Percentiles rank a stretch among this genome's conserved stretches.
Conservation (phyloP, 2,113 vertebrate species). For the Alethe diademata region DNA sequence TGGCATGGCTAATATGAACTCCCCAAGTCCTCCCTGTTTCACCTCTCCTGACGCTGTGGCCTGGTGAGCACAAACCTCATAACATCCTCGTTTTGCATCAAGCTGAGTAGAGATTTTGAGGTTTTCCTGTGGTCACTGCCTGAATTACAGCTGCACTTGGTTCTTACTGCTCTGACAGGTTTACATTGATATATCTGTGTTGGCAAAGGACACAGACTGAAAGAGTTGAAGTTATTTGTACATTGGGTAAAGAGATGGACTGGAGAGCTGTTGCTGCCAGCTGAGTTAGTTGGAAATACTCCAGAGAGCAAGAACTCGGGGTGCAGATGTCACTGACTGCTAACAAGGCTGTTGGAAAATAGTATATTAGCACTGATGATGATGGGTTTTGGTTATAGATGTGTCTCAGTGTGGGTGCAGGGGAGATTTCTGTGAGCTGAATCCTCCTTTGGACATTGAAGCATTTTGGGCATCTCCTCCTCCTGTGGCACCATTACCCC, state of each 20-base stretch:
- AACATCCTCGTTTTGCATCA: not conserved
- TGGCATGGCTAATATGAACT: not conserved
- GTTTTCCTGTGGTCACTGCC: constrained; percentile 56
- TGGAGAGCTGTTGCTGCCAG: not conserved
- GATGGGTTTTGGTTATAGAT: not conserved
- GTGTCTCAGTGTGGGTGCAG: not conserved
- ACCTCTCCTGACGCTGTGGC: not conserved
- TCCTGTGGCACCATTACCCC: rapidly evolving
- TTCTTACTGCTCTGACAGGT: not conserved
- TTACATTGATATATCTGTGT: not conserved
- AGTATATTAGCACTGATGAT: not conserved
- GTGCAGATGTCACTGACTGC: not conserved
- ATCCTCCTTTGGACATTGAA: not conserved
- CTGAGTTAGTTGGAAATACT: not conserved
- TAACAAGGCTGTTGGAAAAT: not conserved
- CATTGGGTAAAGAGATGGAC: not conserved
- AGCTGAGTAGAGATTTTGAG: constrained; percentile 28
- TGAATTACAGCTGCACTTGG: not conserved
- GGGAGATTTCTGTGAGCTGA: not conserved
- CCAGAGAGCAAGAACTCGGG: not conserved
- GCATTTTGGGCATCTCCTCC: not conserved
- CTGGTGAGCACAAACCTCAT: not conserved
- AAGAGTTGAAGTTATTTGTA: not conserved
- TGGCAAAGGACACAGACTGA: not conserved
- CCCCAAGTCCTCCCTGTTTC: not conserved